Evolutionary conservation across 2,888 invertebrate species (phyloP).

Genomic region (Caradrina clavipalpis): DNA sequence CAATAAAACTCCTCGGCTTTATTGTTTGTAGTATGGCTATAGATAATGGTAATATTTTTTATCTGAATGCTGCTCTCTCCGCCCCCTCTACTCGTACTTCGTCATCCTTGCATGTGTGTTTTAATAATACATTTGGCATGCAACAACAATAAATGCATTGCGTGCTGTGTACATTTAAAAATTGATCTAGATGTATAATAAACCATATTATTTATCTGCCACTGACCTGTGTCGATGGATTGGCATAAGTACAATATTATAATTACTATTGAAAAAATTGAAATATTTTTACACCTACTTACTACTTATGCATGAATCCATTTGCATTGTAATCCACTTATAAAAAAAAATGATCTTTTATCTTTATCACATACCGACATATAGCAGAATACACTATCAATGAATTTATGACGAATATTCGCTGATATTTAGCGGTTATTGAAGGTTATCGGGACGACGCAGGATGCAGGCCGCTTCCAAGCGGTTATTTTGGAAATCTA

Average conservation of each 20-base stretch:
- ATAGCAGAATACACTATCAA: no score
- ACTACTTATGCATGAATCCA: no score
- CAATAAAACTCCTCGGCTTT: no score
- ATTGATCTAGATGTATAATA: not conserved
- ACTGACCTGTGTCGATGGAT: conserved; percentile 2
- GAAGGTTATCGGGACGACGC: no score
- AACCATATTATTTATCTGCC: conserved; percentile 1
- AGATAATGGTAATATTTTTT: not conserved
- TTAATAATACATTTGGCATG: conserved; percentile 22
- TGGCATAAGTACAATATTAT: conserved; percentile 14
- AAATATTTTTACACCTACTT: no score
- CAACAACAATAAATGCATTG: conserved; percentile 5
- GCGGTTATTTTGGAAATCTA: no score
- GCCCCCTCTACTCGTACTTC: not conserved
- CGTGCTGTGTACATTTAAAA: conserved; percentile 13
- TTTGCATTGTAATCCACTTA: no score
- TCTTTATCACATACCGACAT: no score
- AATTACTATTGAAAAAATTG: no score
- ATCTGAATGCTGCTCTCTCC: not conserved
- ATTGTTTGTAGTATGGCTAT: no score
- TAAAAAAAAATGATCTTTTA: no score
- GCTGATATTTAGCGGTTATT: not conserved
- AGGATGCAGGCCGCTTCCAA: no score
- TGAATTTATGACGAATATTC: not conserved
- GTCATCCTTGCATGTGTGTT: conserved; percentile 18